These are phyloP conservation scores for Tachina lurida DNA, from an alignment of 2,888 invertebrate species.

Conservation along the genomic window DNA sequence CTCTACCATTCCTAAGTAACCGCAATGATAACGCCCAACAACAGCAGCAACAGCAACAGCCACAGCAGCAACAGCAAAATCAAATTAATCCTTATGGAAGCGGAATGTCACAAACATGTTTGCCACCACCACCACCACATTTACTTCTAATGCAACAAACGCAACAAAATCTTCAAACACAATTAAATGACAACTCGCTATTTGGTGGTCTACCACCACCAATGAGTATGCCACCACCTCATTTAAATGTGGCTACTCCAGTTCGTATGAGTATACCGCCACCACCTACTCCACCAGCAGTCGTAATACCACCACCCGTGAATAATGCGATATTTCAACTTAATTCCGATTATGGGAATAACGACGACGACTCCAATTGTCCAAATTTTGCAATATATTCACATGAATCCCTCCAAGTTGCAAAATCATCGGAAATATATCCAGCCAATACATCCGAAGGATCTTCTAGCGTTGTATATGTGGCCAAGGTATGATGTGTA, in stretches of 20 bases:
- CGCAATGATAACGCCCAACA: conserved; percentile 63
- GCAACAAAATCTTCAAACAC: conserved; percentile 43
- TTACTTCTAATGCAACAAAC: conserved; percentile 47
- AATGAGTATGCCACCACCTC: conserved; percentile 69
- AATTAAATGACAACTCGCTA: conserved; percentile 68
- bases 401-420: conserved; percentile 88
- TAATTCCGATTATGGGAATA: conserved; percentile 82
- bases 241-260: conserved; percentile 56
- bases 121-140: conserved; percentile 68
- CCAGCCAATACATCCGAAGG: conserved; percentile 34
- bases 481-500: conserved; percentile 78
- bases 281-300: conserved; percentile 80
- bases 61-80: conserved; percentile 66
- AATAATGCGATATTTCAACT: conserved; percentile 80
- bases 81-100: conserved; percentile 63
- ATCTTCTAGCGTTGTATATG: conserved; percentile 48
- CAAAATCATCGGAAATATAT: conserved; percentile 77
- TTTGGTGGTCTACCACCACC: conserved; percentile 77
- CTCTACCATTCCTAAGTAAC: conserved; percentile 73
- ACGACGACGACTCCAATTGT: conserved; percentile 88
- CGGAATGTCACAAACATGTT: conserved; percentile 44
- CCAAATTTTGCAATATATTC: conserved; percentile 94
- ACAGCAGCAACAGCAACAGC: conserved; percentile 64
- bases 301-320: conserved; percentile 77
- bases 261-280: conserved; percentile 76